Evolutionary conservation across 2,888 invertebrate species (phyloP), one percentile per base, ranked within the genome.

Genomic region (Lordiphosa andalusiaca): DNA sequence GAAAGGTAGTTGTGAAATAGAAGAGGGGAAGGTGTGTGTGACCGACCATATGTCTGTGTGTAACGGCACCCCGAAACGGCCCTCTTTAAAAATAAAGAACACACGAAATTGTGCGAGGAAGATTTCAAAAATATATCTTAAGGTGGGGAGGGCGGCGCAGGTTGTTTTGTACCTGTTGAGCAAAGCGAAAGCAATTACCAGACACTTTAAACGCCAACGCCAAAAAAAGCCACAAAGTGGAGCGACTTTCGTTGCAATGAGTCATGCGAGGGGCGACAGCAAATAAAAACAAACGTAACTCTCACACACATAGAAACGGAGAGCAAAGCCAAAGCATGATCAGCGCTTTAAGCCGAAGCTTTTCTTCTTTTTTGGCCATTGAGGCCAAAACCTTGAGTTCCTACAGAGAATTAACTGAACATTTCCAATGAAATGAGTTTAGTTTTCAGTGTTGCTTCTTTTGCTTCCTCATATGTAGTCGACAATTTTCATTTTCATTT

Each of bases 61-160:
- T 64, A 70, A 68, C 76, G 59, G 62, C 50, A 58, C 46, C 57
- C 42, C 65, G 53, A 57, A 47, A 56, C 35, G 52, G 19, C 47
- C 9, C 47, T 36, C 47, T 48, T 21, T 37, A 16, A 44, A 47
- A 41, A 38, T 25, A 30, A 33, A 61, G 5, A 42, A 30, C 37
- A 25, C 19, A 51, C 23, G 47, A 7, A 30, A 30, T 10, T 10
- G 30, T 30, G 30, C 30, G 30, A 9, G 30, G 10, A 59, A 54
- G 48, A 53, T 62, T 72, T 77, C 74, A 77, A 74, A 80, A 80
- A 83, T 83, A 80, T 72, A 80, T 72, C 70, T 50, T 48, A 40
- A 50, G 21, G 48, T 48, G 36, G 36, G 48, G n/a, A 35, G 12
- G 35, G 35, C 16, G 35, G 10, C 23, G 52, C 36, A 36, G 16